Evolutionary conservation across 2,888 invertebrate species (phyloP).

Genomic region (Drosophila flavopinicola): DNA sequence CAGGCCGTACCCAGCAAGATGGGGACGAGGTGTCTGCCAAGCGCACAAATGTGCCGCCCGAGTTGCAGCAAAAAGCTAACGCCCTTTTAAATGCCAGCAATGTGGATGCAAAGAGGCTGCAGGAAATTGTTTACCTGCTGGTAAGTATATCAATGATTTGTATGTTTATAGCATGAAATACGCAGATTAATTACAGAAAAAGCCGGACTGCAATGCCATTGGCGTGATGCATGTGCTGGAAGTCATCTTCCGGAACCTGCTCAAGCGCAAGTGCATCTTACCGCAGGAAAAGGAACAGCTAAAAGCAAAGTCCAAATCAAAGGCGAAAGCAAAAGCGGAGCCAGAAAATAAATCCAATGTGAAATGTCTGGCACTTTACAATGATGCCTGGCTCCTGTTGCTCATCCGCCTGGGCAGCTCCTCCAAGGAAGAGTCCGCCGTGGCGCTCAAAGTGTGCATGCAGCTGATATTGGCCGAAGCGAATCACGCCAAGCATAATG

Average conservation of each 20-base stretch:
- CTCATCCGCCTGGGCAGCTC: slow-evolving; percentile 71
- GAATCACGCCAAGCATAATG: slow-evolving; percentile 85
- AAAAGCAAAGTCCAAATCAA: neutral
- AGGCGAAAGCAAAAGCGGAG: slow-evolving; percentile 5
- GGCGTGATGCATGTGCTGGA: slow-evolving; percentile 87
- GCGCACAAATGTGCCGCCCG: slow-evolving; percentile 45
- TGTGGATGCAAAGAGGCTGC: slow-evolving; percentile 88
- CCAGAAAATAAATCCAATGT: neutral
- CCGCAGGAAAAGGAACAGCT: neutral
- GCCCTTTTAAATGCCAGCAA: slow-evolving; percentile 88
- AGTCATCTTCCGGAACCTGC: slow-evolving; percentile 88
- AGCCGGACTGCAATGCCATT: slow-evolving; percentile 24
- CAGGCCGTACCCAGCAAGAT: neutral
- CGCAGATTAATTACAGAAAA: slow-evolving; percentile 62
- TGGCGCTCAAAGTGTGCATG: slow-evolving; percentile 90
- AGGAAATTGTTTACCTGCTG: slow-evolving; percentile 88
- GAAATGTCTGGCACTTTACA: slow-evolving; percentile 86
- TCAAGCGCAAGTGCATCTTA: slow-evolving; percentile 85
- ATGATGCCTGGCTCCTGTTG: slow-evolving; percentile 87
- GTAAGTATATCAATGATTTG: slow-evolving; percentile 82
- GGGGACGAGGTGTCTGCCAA: slow-evolving; percentile 12
- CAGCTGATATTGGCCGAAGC: slow-evolving; percentile 90
- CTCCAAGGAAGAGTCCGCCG: slow-evolving; percentile 82
- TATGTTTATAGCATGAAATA: too few relatives aligned
- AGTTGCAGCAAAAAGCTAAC: slow-evolving; percentile 88